phyloP scores from a whole-genome alignment of 64 coral and sea anemone species.

The Montipora foliosa region DNA sequence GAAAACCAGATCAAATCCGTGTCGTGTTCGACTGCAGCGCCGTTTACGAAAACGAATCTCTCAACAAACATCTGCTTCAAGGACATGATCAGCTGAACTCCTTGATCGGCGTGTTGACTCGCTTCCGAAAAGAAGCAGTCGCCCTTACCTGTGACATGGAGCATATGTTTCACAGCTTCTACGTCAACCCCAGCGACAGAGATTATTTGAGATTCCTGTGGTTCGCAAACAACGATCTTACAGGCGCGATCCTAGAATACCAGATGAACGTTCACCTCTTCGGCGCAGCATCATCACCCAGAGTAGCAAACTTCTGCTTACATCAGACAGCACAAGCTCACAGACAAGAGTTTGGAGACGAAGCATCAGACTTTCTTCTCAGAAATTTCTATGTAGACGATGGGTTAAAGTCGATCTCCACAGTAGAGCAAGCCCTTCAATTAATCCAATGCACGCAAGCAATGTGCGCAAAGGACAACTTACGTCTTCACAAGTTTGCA shows the following conservation, averaged over 20 bases:
- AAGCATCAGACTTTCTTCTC: slow-evolving; percentile 37
- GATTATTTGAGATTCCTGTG: slow-evolving; percentile 41
- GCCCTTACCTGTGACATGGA: slow-evolving; percentile 49
- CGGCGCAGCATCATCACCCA: slow-evolving; percentile 10
- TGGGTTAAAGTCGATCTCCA: slow-evolving; percentile 41
- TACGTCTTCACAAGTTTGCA: slow-evolving; percentile 55
- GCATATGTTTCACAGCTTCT: slow-evolving; percentile 70
- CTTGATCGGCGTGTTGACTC: slow-evolving; percentile 22
- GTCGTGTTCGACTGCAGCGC: slow-evolving; percentile 57
- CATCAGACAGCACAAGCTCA: slow-evolving; percentile 51
- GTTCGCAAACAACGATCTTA: slow-evolving; percentile 38
- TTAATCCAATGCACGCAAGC: slow-evolving; percentile 12
- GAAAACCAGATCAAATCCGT: slow-evolving; percentile 43
- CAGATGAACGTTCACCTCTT: slow-evolving; percentile 37
- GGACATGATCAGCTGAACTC: slow-evolving; percentile 47
- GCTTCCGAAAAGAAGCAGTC: slow-evolving; percentile 49
- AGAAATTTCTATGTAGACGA: slow-evolving; percentile 73
- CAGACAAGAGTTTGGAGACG: slow-evolving; percentile 31
- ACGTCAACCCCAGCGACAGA: slow-evolving; percentile 37
- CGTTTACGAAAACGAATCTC: slow-evolving; percentile 45
- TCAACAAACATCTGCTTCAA: slow-evolving; percentile 50
- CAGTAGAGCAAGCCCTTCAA: background rate
- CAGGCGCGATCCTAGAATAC: slow-evolving; percentile 4
- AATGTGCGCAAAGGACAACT: slow-evolving; percentile 51
- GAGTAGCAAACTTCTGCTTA: slow-evolving; percentile 52